Base-by-base conservation (phyloP, 1,140 invertebrate species). In the Drosophila suzukii region DNA sequence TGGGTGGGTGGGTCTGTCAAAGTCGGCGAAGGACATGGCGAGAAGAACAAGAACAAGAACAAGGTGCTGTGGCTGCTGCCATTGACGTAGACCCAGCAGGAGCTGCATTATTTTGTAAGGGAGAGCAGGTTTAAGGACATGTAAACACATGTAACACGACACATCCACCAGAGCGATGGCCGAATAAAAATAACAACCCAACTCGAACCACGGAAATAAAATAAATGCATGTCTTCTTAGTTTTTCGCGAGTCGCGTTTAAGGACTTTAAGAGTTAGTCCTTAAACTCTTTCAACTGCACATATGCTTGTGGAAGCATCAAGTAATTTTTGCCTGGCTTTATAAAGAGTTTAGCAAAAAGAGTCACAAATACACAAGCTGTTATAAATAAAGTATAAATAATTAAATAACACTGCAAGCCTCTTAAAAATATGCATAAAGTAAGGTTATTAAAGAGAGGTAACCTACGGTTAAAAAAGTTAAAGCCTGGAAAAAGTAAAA, bases 141-240 rank as follows among this genome's bases (percentile, higher is more conserved):
- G 81, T 81, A 80, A 85, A 78, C 81, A 84, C 66, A 84, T 80
- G 73, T 80, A 77, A 57, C 43, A 43, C 46, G 67, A 80, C 81
- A 85, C 62, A 73, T 62, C 44, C 51, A 60, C 27, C 68, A 41
- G 66, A 56, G 63, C 59, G 60, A 61, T 68, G 55, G 46, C n/a
- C 53, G 36, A 24, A 44, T 32, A 71, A 57, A 72, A 71, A 71
- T 49, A 57, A 50, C 8, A 36, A 34, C 17, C 41, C 50, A 71
- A 47, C 44, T 36, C 30, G 20, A 51, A 51, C 15, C 27, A 47
- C 32, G 34, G 30, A 32, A 63, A 59, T 46, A 44, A 62, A 17
- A 67, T 53, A 66, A 68, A 44, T 65, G 43, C 20, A 20, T 38
- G 30, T 68, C 20, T 53, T 38, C 32, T 47, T 46, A 3, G 3